Evolutionary conservation across 2,797 vertebrate genomes (phyloP).

Genomic region (Limosa lapponica): DNA sequence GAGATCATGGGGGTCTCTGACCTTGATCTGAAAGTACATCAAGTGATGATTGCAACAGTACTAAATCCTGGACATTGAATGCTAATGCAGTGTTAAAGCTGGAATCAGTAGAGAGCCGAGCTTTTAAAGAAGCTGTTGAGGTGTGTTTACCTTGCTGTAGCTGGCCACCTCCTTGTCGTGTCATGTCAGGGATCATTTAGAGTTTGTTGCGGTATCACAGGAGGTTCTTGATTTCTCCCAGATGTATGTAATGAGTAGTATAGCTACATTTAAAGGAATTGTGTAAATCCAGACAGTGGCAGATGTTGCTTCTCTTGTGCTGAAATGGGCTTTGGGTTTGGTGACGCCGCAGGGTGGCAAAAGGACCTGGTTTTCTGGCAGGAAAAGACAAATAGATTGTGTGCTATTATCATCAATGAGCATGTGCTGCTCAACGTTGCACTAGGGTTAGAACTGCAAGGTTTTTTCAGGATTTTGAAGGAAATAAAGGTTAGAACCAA

Average conservation of each 20-base stretch:
- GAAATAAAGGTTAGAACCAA: background rate
- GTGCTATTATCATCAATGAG: background rate
- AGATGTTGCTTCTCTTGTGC: background rate
- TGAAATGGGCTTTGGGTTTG: background rate
- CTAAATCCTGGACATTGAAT: background rate
- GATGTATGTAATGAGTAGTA: background rate
- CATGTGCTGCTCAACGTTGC: rapidly evolving
- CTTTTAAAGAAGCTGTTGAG: background rate
- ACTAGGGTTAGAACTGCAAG: background rate
- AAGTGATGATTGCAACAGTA: background rate
- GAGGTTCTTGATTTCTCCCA: background rate
- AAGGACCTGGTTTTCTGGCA: background rate
- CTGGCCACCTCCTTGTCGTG: background rate
- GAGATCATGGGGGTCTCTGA: background rate
- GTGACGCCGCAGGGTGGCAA: background rate
- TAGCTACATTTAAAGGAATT: background rate
- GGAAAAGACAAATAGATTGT: background rate
- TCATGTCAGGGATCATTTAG: background rate
- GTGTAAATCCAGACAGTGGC: background rate
- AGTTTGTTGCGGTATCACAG: background rate
- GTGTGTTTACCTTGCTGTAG: background rate
- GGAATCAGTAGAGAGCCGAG: background rate
- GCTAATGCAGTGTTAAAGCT: background rate
- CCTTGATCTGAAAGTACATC: background rate
- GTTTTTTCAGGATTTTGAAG: background rate